Conservation (phyloP, 2,113 vertebrate genomes). For the Aspidoscelis tigris region DNA sequence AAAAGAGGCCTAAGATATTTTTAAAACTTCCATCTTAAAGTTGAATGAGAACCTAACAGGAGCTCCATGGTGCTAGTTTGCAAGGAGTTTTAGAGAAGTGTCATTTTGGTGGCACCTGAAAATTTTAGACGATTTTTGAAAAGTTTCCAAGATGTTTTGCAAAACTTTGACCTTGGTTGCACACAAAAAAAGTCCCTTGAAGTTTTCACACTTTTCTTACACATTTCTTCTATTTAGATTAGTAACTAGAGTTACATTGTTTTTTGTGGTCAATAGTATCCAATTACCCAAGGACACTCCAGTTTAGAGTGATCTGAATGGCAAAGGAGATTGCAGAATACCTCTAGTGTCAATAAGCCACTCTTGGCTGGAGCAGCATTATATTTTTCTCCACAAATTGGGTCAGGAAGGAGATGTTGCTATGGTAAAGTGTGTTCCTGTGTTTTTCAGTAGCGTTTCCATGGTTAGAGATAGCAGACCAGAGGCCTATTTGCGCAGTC, state of each 20-base stretch:
- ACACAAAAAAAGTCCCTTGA: too few species aligned
- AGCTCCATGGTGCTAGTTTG: slow-evolving; percentile 10
- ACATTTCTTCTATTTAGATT: too few species aligned
- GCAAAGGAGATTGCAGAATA: neutral
- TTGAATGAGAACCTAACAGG: slow-evolving; percentile 37
- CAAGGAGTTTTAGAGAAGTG: neutral
- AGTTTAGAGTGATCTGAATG: neutral
- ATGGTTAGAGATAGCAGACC: too few species aligned
- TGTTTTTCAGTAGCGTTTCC: neutral
- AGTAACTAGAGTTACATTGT: too few species aligned
- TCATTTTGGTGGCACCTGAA: neutral
- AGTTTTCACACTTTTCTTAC: neutral
- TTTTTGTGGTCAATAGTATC: too few species aligned
- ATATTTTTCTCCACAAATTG: neutral
- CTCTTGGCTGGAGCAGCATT: neutral
- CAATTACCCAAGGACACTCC: neutral
- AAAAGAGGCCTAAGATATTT: slow-evolving; percentile 26
- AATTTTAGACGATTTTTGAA: neutral
- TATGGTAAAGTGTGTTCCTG: neutral
- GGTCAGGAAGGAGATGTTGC: neutral
- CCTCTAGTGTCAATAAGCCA: neutral
- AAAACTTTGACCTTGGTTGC: too few species aligned
- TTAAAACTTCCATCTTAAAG: neutral
- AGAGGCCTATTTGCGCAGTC: too few species aligned
- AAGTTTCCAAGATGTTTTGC: too few species aligned